Percentiles rank a stretch among this genome's conserved stretches.
These are phyloP conservation scores for Kryptolebias marmoratus DNA, from an alignment of 2,113 vertebrate genomes.

Conservation along the genomic window DNA sequence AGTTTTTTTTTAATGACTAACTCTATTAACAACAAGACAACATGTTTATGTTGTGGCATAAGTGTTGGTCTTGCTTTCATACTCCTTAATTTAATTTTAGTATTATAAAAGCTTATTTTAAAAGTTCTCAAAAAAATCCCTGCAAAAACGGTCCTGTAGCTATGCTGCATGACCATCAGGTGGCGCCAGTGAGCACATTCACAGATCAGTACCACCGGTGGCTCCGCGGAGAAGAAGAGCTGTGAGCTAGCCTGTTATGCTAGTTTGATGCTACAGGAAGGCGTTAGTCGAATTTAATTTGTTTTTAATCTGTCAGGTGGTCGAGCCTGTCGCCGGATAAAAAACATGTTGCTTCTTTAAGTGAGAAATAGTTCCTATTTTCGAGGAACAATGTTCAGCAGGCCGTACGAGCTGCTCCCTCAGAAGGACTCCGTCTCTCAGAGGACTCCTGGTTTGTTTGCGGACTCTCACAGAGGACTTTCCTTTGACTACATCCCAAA, in stretches of 20 bases:
- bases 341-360: not conserved
- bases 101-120: no score
- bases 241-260: not conserved
- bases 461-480: slow-evolving; percentile 68
- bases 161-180: not conserved
- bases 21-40: no score
- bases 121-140: no score
- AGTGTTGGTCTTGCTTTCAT: no score
- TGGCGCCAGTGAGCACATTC: slow-evolving; percentile 13
- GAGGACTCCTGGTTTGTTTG: slow-evolving; percentile 79
- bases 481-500: slow-evolving; percentile 82
- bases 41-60: no score
- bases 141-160: no score
- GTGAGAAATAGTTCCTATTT: not conserved
- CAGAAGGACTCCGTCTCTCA: slow-evolving; percentile 74
- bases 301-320: no score
- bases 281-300: not conserved
- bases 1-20: not conserved
- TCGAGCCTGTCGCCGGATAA: not conserved
- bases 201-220: no score
- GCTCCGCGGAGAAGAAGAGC: slow-evolving; percentile 29
- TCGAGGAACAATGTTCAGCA: slow-evolving; percentile 74
- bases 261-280: not conserved
- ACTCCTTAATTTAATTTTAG: no score
- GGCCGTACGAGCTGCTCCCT: slow-evolving; percentile 80